Percentiles rank a stretch among this genome's conserved stretches.
Evolutionary conservation across 2,113 vertebrate species (phyloP).

Genomic region (Synchiropus splendidus): DNA sequence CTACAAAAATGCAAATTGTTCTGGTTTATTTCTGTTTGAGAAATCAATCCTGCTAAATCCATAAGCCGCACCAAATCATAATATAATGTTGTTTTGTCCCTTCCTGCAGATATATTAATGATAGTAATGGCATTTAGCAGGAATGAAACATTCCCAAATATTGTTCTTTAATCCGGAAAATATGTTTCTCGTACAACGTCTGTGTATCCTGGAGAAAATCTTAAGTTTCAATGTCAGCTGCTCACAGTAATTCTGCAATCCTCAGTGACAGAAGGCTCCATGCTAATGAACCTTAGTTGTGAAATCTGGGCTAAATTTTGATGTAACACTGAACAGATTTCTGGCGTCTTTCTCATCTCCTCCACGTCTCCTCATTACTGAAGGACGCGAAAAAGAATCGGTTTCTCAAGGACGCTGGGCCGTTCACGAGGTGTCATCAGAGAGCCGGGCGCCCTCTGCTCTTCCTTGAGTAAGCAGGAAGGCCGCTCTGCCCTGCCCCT

Average conservation of each 20-base stretch:
- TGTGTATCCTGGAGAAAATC: too few species aligned
- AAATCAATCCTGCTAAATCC: too few species aligned
- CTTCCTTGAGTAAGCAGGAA: conserved; percentile 36
- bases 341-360: conserved; percentile 13
- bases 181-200: too few species aligned
- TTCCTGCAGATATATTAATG: not conserved
- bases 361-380: not conserved
- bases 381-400: conserved; percentile 8
- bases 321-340: conserved; percentile 6
- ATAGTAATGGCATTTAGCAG: too few species aligned
- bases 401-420: conserved; percentile 45
- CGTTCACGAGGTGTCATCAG: conserved; percentile 33
- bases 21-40: too few species aligned
- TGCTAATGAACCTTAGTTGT: not conserved
- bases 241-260: too few species aligned
- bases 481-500: conserved; percentile 30
- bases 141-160: too few species aligned
- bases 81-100: not conserved
- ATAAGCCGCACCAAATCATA: not conserved
- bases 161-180: too few species aligned
- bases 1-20: too few species aligned
- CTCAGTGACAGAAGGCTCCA: too few species aligned
- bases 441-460: conserved; percentile 29
- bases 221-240: too few species aligned
- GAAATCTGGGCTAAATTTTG: conserved; percentile 3